A percentile compares a stretch with the other conserved stretches of the same genome.
Conservation (phyloP, 2,888 invertebrate genomes). For the Melangyna quadrimaculata region DNA sequence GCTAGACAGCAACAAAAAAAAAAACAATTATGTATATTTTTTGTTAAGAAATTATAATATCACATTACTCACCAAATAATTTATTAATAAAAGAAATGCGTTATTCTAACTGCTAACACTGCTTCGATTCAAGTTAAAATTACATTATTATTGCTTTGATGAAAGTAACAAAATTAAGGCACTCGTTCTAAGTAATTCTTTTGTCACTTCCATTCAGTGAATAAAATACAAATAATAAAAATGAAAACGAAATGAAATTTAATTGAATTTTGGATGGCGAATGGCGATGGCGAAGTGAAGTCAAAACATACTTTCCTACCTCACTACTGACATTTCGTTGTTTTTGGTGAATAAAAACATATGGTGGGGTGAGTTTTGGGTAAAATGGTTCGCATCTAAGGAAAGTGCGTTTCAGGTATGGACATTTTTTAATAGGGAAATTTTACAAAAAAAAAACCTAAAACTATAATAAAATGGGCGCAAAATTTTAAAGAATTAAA, state of each 20-base stretch:
- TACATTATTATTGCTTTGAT: neutral
- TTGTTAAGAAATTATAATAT: neutral
- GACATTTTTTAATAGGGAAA: neutral
- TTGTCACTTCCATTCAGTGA: neutral
- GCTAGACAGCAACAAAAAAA: neutral
- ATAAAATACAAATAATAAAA: neutral
- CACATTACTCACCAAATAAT: neutral
- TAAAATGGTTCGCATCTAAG: neutral
- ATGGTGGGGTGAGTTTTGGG: neutral
- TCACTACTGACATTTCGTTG: no score
- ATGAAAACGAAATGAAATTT: neutral
- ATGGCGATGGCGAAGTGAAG: neutral
- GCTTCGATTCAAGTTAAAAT: neutral
- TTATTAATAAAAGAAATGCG: neutral
- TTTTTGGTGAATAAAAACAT: slow-evolving; percentile 1
- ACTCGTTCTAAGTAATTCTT: slow-evolving; percentile 6
- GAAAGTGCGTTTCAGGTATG: neutral
- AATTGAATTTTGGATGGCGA: neutral
- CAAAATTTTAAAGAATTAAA: no score
- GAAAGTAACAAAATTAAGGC: neutral
- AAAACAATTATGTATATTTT: neutral
- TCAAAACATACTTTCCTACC: neutral
- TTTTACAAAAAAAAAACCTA: neutral
- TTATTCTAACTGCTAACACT: neutral
- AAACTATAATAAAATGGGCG: no score